A percentile compares a stretch with the other conserved stretches of the same genome.
These are phyloP conservation scores for Amphimedon queenslandica DNA, from an alignment of 37 sponge, comb jelly and placozoan genomes.

Conservation along the genomic window DNA sequence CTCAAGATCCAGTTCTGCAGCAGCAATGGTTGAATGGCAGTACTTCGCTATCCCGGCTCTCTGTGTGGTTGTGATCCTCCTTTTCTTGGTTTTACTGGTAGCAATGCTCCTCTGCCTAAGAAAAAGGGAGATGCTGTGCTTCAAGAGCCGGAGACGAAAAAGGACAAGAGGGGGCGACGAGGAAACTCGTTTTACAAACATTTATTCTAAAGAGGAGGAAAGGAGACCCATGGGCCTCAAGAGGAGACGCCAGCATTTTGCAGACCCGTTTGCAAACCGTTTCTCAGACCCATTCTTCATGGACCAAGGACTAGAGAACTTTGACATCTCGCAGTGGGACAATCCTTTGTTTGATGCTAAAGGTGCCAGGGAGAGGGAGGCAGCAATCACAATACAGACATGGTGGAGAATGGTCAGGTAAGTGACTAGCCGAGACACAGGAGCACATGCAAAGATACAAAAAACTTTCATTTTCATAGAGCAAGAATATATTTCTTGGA, in stretches of 20 bases:
- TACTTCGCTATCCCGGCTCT: slow-evolving; percentile 3
- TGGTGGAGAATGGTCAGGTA: slow-evolving; percentile 82
- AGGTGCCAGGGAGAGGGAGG: slow-evolving; percentile 33
- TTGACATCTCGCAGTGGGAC: slow-evolving; percentile 36
- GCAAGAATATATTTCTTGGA: slow-evolving; percentile 48
- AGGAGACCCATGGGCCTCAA: neutral
- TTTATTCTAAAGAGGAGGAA: slow-evolving; percentile 2
- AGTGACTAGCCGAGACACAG: neutral
- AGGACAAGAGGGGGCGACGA: neutral
- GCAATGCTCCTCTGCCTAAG: slow-evolving; percentile 13
- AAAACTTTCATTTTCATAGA: slow-evolving; percentile 12
- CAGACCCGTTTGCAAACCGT: slow-evolving; percentile 34
- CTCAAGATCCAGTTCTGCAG: neutral
- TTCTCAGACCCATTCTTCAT: slow-evolving; percentile 43
- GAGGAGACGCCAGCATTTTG: slow-evolving; percentile 7
- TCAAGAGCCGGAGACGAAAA: slow-evolving; percentile 12
- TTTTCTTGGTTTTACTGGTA: slow-evolving; percentile 10
- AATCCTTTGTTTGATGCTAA: slow-evolving; percentile 69
- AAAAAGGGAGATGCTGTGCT: slow-evolving; percentile 41
- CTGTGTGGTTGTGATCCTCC: slow-evolving; percentile 20
- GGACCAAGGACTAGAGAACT: slow-evolving; percentile 17
- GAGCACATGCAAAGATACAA: neutral
- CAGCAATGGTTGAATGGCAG: neutral
- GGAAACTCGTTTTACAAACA: neutral
- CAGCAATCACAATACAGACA: slow-evolving; percentile 53